Percentiles rank a stretch among this genome's conserved stretches.
These are phyloP conservation scores for Aselliscus stoliczkanus DNA, from an alignment of 2,797 vertebrate species.

Conservation along the genomic window DNA sequence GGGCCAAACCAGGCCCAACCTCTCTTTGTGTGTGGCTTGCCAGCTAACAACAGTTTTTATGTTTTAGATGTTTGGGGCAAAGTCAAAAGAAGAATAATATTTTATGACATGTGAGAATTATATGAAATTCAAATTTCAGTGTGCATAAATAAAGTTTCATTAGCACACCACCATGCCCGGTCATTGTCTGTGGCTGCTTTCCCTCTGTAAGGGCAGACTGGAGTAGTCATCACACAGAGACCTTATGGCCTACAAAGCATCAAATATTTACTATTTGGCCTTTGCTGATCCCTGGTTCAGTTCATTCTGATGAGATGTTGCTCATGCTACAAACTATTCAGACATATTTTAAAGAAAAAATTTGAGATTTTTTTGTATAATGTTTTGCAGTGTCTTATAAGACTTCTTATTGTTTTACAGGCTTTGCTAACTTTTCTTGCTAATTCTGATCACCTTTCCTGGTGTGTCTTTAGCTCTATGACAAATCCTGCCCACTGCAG, in stretches of 20 bases:
- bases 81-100: not conserved
- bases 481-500: not conserved
- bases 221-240: not conserved
- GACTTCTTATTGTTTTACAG: not conserved
- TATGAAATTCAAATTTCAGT: not conserved
- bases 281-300: not conserved
- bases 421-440: not conserved
- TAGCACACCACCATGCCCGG: not conserved
- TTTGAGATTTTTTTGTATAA: not conserved
- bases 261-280: not conserved
- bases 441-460: not conserved
- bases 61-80: not conserved
- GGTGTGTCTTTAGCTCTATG: not conserved
- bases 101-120: not conserved
- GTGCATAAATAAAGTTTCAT: not conserved
- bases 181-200: not conserved
- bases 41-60: not conserved
- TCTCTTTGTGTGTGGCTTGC: not conserved
- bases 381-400: not conserved
- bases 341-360: not conserved
- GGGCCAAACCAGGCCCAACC: not conserved
- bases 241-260: not conserved
- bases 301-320: not conserved
- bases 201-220: fast-evolving
- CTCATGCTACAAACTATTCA: not conserved